phyloP scores from a whole-genome alignment of 2,113 vertebrate genomes.

The Xenopus tropicalis region UCB_Xtro_10.0 CM004443.2:83390001-83390500 shows the following conservation, averaged over 20 bases:
- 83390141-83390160: conserved; percentile 31
- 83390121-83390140: conserved; percentile 13
- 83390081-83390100: conserved; percentile 31
- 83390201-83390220: neutral
- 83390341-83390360: conserved; percentile 30
- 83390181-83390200: conserved; percentile 28
- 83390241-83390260: conserved; percentile 21
- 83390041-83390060: neutral
- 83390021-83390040: conserved; percentile 16
- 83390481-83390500: too few relatives aligned
- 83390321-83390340: conserved; percentile 39
- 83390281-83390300: conserved; percentile 39
- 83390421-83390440: conserved; percentile 7
- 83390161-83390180: conserved; percentile 23
- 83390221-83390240: conserved; percentile 5
- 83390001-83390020: conserved; percentile 27
- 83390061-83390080: conserved; percentile 21
- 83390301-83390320: conserved; percentile 33
- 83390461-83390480: too few relatives aligned
- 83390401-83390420: conserved; percentile 21
- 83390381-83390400: conserved; percentile 9
- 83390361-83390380: conserved; percentile 26
- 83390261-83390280: conserved; percentile 43
- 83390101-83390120: conserved; percentile 24
- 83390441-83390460: too few relatives aligned